Evolutionary conservation across 2,888 invertebrate species (phyloP).

Genomic region (Ganaspis brasiliensis): DNA sequence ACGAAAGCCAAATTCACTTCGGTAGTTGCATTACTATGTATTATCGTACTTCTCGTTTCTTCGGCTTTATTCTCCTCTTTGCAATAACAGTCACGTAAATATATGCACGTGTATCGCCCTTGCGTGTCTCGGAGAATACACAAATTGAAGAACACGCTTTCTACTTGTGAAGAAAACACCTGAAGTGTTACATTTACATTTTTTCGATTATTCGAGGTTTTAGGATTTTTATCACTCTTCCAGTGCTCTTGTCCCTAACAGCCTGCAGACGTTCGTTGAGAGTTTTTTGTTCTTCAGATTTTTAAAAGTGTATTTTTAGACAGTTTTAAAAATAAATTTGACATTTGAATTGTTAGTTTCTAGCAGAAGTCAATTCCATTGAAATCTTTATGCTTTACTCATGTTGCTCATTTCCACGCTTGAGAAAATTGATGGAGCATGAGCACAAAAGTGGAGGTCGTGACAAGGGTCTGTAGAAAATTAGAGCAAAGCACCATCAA

Average conservation of each 20-base stretch:
- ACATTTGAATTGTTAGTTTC: too few species aligned
- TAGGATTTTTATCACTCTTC: too few species aligned
- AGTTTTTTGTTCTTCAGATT: too few species aligned
- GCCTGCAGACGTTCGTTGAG: too few species aligned
- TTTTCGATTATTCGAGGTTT: not conserved
- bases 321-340: too few species aligned
- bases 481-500: slow-evolving; percentile 11
- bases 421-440: slow-evolving; percentile 7
- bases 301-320: too few species aligned
- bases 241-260: too few species aligned
- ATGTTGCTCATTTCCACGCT: not conserved
- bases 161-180: not conserved
- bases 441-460: slow-evolving; percentile 17
- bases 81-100: slow-evolving; percentile 9
- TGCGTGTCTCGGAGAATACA: not conserved
- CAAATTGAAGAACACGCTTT: not conserved
- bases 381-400: not conserved
- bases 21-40: slow-evolving; percentile 9
- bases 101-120: not conserved
- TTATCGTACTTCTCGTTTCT: slow-evolving; percentile 13
- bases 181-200: not conserved
- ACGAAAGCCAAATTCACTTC: slow-evolving; percentile 21
- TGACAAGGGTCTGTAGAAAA: slow-evolving; percentile 25
- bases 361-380: not conserved
- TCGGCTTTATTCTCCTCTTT: not conserved